phyloP scores from a whole-genome alignment of 2,113 vertebrate species.

The Propithecus coquereli region DNA sequence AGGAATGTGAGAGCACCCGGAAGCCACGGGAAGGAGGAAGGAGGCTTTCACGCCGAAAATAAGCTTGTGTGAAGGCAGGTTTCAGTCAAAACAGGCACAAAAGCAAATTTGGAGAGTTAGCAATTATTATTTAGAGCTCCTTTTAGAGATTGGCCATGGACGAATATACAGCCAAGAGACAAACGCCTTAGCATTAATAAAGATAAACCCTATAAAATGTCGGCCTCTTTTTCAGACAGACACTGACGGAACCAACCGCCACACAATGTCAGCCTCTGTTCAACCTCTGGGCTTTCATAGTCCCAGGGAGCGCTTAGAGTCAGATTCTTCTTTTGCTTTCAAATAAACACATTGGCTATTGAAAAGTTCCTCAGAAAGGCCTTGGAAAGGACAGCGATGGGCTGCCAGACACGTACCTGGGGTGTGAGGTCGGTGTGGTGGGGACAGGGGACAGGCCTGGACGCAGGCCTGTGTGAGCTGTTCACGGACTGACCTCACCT shows the following conservation, averaged over 20 bases:
- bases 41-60: not conserved
- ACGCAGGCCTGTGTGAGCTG: not conserved
- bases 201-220: not conserved
- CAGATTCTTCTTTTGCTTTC: not conserved
- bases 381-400: too few relatives aligned
- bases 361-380: not conserved
- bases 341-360: not conserved
- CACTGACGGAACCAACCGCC: not conserved
- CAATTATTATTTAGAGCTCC: not conserved
- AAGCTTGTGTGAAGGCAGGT: not conserved
- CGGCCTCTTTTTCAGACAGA: not conserved
- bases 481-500: rapidly evolving
- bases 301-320: not conserved
- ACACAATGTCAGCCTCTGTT: not conserved
- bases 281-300: not conserved
- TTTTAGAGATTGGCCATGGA: not conserved
- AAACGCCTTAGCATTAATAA: not conserved
- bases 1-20: not conserved
- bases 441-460: not conserved
- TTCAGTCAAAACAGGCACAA: not conserved
- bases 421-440: not conserved
- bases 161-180: not conserved
- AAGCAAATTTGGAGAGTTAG: not conserved
- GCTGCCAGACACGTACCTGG: too few relatives aligned
- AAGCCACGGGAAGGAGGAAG: not conserved